Conservation (phyloP, 2,888 invertebrate genomes). For the Oxystoma pomonae region DNA sequence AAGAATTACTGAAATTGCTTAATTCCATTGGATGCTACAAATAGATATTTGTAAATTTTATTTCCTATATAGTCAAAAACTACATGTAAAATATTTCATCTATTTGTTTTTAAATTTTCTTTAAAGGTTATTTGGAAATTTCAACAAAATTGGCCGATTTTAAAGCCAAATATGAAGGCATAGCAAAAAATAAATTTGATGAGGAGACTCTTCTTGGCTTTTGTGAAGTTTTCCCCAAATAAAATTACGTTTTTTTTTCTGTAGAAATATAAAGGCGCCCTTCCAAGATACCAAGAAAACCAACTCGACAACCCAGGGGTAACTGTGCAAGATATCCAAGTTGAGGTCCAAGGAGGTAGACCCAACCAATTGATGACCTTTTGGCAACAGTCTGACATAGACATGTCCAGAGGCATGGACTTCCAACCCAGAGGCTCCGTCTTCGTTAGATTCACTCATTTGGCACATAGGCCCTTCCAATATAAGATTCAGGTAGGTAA, state of each 20-base stretch:
- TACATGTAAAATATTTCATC: no score
- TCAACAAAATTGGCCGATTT: no score
- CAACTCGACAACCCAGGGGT: constrained; percentile 63
- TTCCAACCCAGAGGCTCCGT: constrained; percentile 74
- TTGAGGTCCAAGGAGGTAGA: constrained; percentile 51
- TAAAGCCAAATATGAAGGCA: no score
- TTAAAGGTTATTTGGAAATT: no score
- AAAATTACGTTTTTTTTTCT: constrained; percentile 51
- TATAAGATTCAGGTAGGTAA: constrained; percentile 50
- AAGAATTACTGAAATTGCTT: no score
- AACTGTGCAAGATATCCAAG: constrained; percentile 54
- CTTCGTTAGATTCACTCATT: constrained; percentile 60
- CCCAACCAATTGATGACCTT: constrained; percentile 62
- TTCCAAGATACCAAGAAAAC: constrained; percentile 60
- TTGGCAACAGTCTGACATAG: constrained; percentile 78
- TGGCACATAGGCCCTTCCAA: constrained; percentile 68
- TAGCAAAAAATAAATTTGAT: no score
- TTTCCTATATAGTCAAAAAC: no score
- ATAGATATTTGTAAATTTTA: no score
- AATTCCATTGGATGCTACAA: no score
- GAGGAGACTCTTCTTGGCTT: no score
- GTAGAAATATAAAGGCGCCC: constrained; percentile 65
- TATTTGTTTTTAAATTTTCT: no score
- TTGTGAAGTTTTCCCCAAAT: no score
- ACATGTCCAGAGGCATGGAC: constrained; percentile 76